These are phyloP conservation scores for Bovichtus diacanthus DNA, from an alignment of 2,797 vertebrate genomes.

Conservation along the genomic window DNA sequence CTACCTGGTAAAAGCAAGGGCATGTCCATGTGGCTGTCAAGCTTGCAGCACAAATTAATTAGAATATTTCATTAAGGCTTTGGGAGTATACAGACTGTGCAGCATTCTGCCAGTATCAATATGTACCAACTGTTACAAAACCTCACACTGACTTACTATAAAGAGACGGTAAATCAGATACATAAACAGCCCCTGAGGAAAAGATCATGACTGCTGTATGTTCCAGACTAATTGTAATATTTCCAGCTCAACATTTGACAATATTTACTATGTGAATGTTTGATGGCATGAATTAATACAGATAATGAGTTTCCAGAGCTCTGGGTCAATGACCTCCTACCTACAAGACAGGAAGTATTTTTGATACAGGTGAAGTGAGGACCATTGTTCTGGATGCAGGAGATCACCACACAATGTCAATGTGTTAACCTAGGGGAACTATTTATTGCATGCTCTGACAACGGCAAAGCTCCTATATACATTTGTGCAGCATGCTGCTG, in stretches of 20 bases:
- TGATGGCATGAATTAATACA: not conserved
- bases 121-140: not conserved
- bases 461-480: constrained; percentile 2
- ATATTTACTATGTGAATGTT: not conserved
- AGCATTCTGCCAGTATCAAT: not conserved
- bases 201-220: not conserved
- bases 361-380: not conserved
- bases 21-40: not conserved
- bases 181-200: not conserved
- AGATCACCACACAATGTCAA: not conserved
- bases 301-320: not conserved
- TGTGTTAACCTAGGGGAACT: not conserved
- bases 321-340: too few species aligned
- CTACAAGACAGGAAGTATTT: not conserved
- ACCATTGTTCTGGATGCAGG: constrained; percentile 1
- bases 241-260: not conserved
- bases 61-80: constrained; percentile 7
- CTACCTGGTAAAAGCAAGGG: not conserved
- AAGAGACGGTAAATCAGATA: not conserved
- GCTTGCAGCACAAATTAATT: constrained; percentile 20
- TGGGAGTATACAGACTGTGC: not conserved
- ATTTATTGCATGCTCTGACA: constrained; percentile 23
- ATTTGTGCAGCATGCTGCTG: constrained; percentile 11
- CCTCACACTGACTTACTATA: not conserved
- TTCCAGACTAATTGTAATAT: too few species aligned